Base-by-base conservation (phyloP, 2,888 invertebrate genomes). In the Scrobipalpa costella region DNA sequence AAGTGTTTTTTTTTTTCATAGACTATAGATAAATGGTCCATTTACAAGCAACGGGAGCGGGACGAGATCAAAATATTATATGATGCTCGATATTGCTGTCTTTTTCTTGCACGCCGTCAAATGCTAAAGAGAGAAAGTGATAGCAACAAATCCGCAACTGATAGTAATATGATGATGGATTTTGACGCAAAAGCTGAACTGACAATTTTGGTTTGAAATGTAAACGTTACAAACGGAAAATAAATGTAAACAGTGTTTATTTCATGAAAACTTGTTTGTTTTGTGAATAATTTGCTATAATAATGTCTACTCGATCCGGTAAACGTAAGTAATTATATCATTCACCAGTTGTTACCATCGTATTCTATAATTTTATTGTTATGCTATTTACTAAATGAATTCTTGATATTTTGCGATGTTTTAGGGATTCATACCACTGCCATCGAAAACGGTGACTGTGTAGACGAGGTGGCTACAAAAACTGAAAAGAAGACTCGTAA, bases 231-330 rank as follows among this genome's bases (percentile, higher is more conserved):
- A 63, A 69, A 69, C 74, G 74, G 67, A 67, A 67, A 68, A 62
- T 62, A 65, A 63, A 68, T 66, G 64, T 71, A 74, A 73, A 75
- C 70, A 73, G 68, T 67, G 36, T 52, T 52, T 19, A 58, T 58
- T 58, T 44, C 55, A 27, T 59, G 59, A 59, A 27, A 44, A 44
- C 38, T 44, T 0, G 59, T 59, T 55, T 34, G 15, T 55, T 55
- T 55, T 21, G 27, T 34, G 19, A 60, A 21, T 49, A 61, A 27
- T 21, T 47, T 47, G 50, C 34, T 44, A 17, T 9, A 13, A 78
- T 71, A 67, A 90, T 90, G 90, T 84, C 88, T 66, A 90, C 90
- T 3, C 83, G 90, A 76, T 89, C 90, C 63, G 86, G 89, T 49
- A 90, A 85, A 82, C 80, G 90, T 90, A 78, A 84, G 87, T 84